Conservation (phyloP, 2,113 vertebrate genomes). For the Procavia capensis region DNA sequence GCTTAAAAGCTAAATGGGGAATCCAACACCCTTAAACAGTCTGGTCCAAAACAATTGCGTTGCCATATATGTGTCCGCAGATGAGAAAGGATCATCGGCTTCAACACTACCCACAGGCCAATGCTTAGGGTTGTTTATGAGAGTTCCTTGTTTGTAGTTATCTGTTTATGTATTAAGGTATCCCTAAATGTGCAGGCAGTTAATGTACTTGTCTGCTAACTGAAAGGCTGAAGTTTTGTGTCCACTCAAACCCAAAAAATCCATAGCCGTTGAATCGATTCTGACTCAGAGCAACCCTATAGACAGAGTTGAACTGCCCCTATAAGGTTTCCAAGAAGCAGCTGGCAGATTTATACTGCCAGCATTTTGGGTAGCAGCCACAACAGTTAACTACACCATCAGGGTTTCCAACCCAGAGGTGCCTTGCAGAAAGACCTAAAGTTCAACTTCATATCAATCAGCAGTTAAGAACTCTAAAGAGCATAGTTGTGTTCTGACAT, state of each 20-base stretch:
- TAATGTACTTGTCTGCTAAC: neutral
- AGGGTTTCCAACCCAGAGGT: too few relatives aligned
- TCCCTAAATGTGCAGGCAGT: neutral
- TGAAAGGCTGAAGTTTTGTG: neutral
- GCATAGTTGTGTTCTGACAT: neutral
- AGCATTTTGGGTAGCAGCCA: too few relatives aligned
- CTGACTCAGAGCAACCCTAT: too few relatives aligned
- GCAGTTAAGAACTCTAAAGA: neutral
- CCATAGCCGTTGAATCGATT: too few relatives aligned
- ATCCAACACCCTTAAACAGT: neutral
- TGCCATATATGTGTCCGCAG: neutral
- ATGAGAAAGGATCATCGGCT: neutral
- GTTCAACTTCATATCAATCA: neutral
- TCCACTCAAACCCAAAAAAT: too few relatives aligned
- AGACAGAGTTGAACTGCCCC: too few relatives aligned
- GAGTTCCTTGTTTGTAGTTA: neutral
- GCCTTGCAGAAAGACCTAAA: neutral
- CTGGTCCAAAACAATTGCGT: neutral
- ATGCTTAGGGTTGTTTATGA: neutral
- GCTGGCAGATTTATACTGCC: too few relatives aligned
- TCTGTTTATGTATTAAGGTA: neutral
- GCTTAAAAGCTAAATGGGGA: neutral
- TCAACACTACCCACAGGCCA: neutral
- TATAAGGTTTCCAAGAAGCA: too few relatives aligned
- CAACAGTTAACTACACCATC: too few relatives aligned